phyloP scores from a whole-genome alignment of 2,113 vertebrate genomes.

The Phycodurus eques region DNA sequence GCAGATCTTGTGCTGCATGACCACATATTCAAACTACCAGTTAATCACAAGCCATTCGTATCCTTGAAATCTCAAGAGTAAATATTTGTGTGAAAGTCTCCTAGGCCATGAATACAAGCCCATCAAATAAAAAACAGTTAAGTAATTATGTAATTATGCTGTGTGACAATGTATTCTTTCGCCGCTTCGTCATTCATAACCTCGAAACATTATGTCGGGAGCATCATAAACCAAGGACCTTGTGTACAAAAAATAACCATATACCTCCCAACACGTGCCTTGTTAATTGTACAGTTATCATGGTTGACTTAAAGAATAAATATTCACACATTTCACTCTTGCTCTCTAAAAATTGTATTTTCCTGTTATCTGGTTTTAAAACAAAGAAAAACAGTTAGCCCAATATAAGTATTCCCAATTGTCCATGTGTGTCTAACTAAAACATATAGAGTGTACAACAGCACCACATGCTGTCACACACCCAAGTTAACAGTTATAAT shows the following conservation, averaged over 20 bases:
- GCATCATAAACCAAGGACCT: background rate
- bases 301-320: constrained; percentile 37
- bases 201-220: background rate
- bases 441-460: background rate
- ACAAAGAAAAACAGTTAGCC: background rate
- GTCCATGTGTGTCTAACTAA: background rate
- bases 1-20: background rate
- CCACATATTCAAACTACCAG: background rate
- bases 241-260: background rate
- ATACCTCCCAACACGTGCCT: constrained; percentile 28
- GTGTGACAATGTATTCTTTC: background rate
- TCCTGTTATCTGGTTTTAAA: background rate
- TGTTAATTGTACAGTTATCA: constrained; percentile 45
- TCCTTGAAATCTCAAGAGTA: background rate
- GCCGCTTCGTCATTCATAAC: background rate
- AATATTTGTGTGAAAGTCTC: background rate
- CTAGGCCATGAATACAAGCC: background rate
- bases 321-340: constrained; percentile 18
- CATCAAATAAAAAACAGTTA: background rate
- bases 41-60: background rate
- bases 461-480: no score
- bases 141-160: background rate
- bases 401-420: background rate
- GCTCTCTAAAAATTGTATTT: background rate
- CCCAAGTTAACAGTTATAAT: background rate